Evolutionary conservation across 2,113 vertebrate genomes (phyloP).

Genomic region (Phalacrocorax pelagicus): DNA sequence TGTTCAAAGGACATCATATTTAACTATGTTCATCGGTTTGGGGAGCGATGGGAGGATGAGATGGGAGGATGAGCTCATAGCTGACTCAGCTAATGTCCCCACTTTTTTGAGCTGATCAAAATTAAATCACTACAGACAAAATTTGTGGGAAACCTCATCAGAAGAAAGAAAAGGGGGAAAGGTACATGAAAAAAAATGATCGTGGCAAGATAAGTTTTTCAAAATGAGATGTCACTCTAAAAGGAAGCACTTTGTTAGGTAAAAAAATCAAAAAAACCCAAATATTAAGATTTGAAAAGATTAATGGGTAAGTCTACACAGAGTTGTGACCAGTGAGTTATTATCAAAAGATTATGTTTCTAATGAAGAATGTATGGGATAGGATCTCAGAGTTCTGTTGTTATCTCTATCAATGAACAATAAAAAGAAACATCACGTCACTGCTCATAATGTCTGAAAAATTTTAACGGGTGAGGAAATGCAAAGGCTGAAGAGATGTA

Average conservation of each 20-base stretch:
- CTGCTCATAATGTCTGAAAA: not conserved
- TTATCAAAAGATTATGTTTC: not conserved
- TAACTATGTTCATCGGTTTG: not conserved
- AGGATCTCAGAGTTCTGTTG: not conserved
- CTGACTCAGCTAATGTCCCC: not conserved
- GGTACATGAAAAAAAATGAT: not conserved
- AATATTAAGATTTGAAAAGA: not conserved
- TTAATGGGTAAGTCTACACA: not conserved
- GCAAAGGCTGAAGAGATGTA: not conserved
- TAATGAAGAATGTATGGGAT: not conserved
- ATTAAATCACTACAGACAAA: not conserved
- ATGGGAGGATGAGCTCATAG: not conserved
- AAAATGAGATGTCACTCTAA: not conserved
- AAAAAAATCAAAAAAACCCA: not conserved
- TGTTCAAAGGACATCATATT: not conserved
- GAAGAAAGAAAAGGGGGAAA: not conserved
- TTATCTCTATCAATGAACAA: not conserved
- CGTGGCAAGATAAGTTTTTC: not conserved
- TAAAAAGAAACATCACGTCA: not conserved
- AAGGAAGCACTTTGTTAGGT: not conserved
- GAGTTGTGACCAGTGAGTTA: not conserved
- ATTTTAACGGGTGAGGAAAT: not conserved
- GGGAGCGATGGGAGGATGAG: not conserved
- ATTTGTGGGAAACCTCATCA: not conserved
- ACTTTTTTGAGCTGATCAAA: not conserved